Conservation (phyloP, 2,797 vertebrate genomes). For the Graptemys geographica region DNA sequence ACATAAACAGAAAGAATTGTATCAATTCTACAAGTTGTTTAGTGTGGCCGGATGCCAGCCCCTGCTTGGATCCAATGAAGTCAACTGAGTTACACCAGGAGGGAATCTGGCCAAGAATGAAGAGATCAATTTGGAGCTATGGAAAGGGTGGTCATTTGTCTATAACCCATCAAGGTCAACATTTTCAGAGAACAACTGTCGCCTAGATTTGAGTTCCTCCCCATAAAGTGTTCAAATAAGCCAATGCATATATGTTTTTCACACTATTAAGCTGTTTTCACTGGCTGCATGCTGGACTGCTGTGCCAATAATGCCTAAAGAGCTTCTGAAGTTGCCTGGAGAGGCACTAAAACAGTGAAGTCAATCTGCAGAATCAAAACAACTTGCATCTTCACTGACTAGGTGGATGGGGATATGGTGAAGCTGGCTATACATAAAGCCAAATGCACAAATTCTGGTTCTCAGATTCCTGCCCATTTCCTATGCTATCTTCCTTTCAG, state of each 20-base stretch:
- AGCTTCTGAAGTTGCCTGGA: not conserved
- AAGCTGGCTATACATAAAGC: not conserved
- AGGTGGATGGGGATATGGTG: not conserved
- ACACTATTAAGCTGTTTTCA: too few relatives aligned
- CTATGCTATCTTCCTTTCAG: fast-evolving
- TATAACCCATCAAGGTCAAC: not conserved
- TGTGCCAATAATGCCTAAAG: not conserved
- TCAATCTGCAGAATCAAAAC: not conserved
- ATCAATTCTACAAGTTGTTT: not conserved
- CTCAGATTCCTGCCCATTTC: not conserved
- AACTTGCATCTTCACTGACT: not conserved
- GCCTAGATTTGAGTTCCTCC: not conserved
- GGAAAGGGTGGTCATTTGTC: not conserved
- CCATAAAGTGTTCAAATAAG: not conserved
- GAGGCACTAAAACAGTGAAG: not conserved
- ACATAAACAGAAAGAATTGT: not conserved
- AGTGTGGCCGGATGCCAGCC: fast-evolving
- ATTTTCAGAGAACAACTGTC: not conserved
- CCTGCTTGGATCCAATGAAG: not conserved
- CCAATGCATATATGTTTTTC: not conserved
- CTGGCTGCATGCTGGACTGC: not conserved
- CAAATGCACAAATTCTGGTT: fast-evolving
- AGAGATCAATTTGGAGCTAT: not conserved
- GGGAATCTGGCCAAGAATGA: not conserved
- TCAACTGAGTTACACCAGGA: not conserved